Base-by-base conservation (phyloP, 2,797 vertebrate species). In the Yasuhikotakia modesta region DNA sequence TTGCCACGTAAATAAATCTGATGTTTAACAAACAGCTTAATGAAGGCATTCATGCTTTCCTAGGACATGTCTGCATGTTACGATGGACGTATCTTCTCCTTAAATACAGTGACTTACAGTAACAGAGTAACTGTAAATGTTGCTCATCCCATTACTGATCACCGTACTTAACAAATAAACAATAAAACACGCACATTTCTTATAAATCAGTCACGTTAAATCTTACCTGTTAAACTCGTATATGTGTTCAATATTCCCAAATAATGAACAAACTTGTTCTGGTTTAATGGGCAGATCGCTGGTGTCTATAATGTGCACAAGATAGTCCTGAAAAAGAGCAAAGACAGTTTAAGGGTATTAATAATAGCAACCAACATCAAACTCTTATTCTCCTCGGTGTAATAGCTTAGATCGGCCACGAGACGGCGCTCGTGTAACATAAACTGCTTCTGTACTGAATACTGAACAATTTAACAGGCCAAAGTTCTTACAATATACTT, bases 241-340 rank as follows among this genome's bases (percentile, higher is more conserved):
- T 88, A 99, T 97, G 89, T 94, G 95, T 85, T 99, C 97, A 32
- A 99, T 98, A 89, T 99, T 99, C 79, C 97, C 97, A 11, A 99
- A 99, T 58, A 99, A 94, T 0, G 92, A 94, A 2, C 94, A 96
- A 84, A 99, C 97, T 87, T 98, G 96, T 73, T 98, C 97, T 0
- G 96, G 96, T 2, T 88, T 90, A 82, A 99, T 95, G 53, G 95
- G 93, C 1, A 97, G 94, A 79, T 94, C 93, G 17, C 86, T 85
- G 0, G 88, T 87, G 1, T 99, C 97, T 0, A 99, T 99, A 82
- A 99, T 98, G 87, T 96, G 94, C 81, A 95, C 94, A 86, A 99
- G 91, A 88, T 99, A 99, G 85, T 98, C 96, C 97, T 99, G 80
- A 65, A 52, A 86, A 84, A 82, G 53, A 0, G 2, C 7, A 55